These are phyloP conservation scores for Trididemnum nubilum DNA, from an alignment of 23 tunicate species.

Conservation along the genomic window DNA sequence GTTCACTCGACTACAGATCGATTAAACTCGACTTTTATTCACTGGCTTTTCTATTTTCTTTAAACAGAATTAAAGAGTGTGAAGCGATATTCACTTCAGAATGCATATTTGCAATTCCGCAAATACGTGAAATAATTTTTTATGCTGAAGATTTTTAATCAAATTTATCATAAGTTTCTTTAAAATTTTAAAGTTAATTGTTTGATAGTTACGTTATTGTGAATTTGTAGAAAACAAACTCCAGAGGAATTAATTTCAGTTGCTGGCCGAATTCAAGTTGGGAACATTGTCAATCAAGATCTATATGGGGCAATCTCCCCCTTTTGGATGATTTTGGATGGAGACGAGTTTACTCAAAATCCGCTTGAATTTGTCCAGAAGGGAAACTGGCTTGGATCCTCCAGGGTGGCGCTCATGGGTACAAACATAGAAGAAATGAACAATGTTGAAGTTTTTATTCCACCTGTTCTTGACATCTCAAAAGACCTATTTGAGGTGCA, in stretches of 20 bases:
- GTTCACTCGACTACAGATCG: too few species aligned
- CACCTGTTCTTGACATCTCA: not conserved
- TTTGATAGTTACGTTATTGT: too few species aligned
- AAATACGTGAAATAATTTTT: too few species aligned
- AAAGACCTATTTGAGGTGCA: slow-evolving; percentile 1
- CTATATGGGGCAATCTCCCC: slow-evolving; percentile 34
- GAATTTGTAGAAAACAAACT: too few species aligned
- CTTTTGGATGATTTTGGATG: slow-evolving; percentile 56
- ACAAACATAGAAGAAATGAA: slow-evolving; percentile 47
- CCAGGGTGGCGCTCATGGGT: slow-evolving; percentile 31
- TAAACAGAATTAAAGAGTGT: too few species aligned
- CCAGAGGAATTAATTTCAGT: not conserved
- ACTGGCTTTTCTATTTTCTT: too few species aligned
- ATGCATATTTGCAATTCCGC: too few species aligned
- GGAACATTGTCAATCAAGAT: not conserved
- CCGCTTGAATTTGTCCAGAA: slow-evolving; percentile 43
- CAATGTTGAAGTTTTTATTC: not conserved
- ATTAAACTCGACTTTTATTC: too few species aligned
- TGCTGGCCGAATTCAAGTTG: not conserved
- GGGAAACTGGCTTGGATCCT: slow-evolving; percentile 43
- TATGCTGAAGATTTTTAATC: too few species aligned
- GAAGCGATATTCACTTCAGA: too few species aligned
- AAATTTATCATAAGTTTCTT: too few species aligned
- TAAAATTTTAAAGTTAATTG: too few species aligned
- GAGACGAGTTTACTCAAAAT: slow-evolving; percentile 45